Evolutionary conservation across 2,113 vertebrate genomes (phyloP), one percentile per base, ranked within the genome.

Genomic region (Lycaon pictus): DNA sequence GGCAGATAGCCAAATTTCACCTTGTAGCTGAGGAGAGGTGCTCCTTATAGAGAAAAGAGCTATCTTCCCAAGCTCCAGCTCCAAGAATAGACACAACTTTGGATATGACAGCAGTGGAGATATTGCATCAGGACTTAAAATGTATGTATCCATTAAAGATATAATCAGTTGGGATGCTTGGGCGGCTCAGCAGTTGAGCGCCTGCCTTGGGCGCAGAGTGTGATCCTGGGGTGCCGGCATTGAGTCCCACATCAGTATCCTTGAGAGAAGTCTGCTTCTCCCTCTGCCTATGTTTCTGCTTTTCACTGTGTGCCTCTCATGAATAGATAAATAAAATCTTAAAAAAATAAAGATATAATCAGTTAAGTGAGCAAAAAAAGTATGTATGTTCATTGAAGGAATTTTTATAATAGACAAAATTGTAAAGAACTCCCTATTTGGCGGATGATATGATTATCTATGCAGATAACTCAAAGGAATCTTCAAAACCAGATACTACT

Each of bases 321-420:
- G 43, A 43, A 43, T 43, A 43, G 7, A 43, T 43, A 43, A 43
- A 43, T 43, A 43, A 43, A 43, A 43, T 43, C 43, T 43, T 43
- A 7, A 43, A 43, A 43, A 43, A 43, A 43, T 67, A 79, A 74
- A 19, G 32, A 48, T 77, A 51, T 77, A 82, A 88, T 93, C 35
- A 53, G 55, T 79, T 84, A 88, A 74, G 32, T 48, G 35, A 95
- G 82, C 16, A 62, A 69, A 94, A 91, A 25, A 20, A 13, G 23
- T 48, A 80, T 22, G n/a, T 35, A 67, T 17, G 74, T 71, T 88
- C 29, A 51, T 7, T 74, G 29, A 74, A 53, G 11, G 65, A 62
- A 55, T 51, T 90, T 96, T 71, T 62, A 37, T 88, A 72, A 63
- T 12, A 89, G 80, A 67, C 27, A 91, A 86, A 86, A 60, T 16